A percentile compares a stretch with the other conserved stretches of the same genome.
These are phyloP conservation scores for Crocuta crocuta DNA, from an alignment of 2,113 vertebrate species.

Conservation along the genomic window DNA sequence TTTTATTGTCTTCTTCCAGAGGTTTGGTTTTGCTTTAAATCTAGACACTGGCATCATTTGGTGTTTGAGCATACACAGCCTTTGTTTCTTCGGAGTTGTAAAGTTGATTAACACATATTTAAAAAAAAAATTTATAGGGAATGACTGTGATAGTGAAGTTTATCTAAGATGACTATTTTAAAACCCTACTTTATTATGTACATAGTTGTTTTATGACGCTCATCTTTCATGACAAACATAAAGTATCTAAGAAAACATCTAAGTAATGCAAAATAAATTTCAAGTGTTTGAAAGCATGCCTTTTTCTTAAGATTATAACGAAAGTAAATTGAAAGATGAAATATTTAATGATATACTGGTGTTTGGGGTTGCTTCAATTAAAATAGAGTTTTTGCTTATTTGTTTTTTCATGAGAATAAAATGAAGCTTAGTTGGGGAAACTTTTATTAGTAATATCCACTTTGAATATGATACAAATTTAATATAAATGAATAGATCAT, in stretches of 20 bases:
- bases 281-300: not conserved
- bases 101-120: not conserved
- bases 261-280: not conserved
- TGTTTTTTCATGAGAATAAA: not conserved
- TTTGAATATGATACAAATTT: not conserved
- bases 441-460: not conserved
- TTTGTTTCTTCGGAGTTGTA: constrained; percentile 21
- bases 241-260: not conserved
- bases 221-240: not conserved
- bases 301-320: not conserved
- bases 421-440: not conserved
- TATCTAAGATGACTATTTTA: constrained; percentile 20
- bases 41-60: not conserved
- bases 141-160: not conserved
- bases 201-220: not conserved
- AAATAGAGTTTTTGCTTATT: not conserved
- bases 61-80: not conserved
- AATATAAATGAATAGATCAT: not conserved
- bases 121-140: not conserved
- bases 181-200: not conserved
- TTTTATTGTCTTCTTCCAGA: constrained; percentile 62
- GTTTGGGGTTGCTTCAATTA: not conserved
- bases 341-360: not conserved
- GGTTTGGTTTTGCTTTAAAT: constrained; percentile 51
- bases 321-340: constrained; percentile 7